Evolutionary conservation across 2,888 invertebrate genomes (phyloP).

Genomic region (Eilema sororculum): DNA sequence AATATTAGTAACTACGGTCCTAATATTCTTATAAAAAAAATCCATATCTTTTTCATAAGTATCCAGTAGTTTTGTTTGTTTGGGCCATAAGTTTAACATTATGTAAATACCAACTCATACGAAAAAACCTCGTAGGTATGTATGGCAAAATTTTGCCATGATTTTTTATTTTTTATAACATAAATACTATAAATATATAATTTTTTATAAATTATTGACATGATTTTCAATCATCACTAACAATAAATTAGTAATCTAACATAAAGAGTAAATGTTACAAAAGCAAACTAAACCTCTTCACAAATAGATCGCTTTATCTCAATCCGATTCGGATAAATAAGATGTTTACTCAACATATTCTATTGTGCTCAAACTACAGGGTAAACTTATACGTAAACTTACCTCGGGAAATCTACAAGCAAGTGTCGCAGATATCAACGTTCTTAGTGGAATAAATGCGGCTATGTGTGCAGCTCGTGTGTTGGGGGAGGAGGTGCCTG

Average conservation of each 20-base stretch:
- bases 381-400: slow-evolving; percentile 49
- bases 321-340: neutral
- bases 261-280: slow-evolving; percentile 22
- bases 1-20: no score
- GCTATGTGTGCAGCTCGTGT: slow-evolving; percentile 41
- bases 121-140: no score
- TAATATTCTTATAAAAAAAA: no score
- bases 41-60: no score
- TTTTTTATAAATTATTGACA: no score
- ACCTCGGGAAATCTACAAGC: slow-evolving; percentile 67
- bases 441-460: slow-evolving; percentile 51
- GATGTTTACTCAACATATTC: slow-evolving; percentile 29
- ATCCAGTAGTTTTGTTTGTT: no score
- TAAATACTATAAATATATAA: no score
- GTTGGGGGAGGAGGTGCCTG: slow-evolving; percentile 54
- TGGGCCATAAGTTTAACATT: no score
- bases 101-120: no score
- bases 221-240: neutral
- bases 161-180: no score
- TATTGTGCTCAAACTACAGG: slow-evolving; percentile 27
- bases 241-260: slow-evolving; percentile 20
- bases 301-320: slow-evolving; percentile 31
- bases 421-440: slow-evolving; percentile 59
- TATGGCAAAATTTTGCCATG: no score
- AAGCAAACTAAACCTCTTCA: slow-evolving; percentile 24